These are phyloP conservation scores for Mixornis gularis DNA, from an alignment of 2,113 vertebrate genomes.

Conservation along the genomic window DNA sequence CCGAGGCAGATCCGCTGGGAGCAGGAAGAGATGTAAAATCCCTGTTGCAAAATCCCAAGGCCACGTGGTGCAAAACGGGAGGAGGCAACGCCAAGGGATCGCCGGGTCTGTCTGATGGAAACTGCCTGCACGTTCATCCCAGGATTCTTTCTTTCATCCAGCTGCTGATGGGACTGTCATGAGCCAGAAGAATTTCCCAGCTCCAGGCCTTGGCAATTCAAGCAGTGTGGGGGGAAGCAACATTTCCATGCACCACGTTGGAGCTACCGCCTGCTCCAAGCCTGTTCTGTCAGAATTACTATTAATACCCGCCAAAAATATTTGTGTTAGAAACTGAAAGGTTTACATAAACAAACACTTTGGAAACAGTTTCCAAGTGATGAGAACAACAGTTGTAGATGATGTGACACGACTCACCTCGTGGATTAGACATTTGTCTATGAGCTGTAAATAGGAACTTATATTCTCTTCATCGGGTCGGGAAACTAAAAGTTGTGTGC, in stretches of 20 bases:
- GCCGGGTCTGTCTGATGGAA: background rate
- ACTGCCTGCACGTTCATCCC: background rate
- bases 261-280: background rate
- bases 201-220: background rate
- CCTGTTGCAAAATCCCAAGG: background rate
- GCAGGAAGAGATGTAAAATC: background rate
- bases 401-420: conserved; percentile 77
- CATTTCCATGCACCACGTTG: background rate
- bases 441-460: conserved; percentile 97
- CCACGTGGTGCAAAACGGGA: background rate
- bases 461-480: conserved; percentile 96
- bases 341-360: conserved; percentile 40
- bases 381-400: conserved; percentile 4
- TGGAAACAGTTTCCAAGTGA: conserved; percentile 41
- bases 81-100: background rate
- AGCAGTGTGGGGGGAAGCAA: background rate
- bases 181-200: background rate
- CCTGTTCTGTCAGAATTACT: conserved; percentile 22
- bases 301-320: conserved; percentile 32
- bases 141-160: background rate
- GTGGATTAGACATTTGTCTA: conserved; percentile 96
- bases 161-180: background rate
- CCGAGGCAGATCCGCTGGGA: background rate
- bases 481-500: conserved; percentile 95
- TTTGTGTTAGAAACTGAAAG: conserved; percentile 37